A percentile compares a stretch with the other conserved stretches of the same genome.
Evolutionary conservation across 92 coral and sea anemone species (phyloP).

Genomic region (Umimayanthus chanpuru): DNA sequence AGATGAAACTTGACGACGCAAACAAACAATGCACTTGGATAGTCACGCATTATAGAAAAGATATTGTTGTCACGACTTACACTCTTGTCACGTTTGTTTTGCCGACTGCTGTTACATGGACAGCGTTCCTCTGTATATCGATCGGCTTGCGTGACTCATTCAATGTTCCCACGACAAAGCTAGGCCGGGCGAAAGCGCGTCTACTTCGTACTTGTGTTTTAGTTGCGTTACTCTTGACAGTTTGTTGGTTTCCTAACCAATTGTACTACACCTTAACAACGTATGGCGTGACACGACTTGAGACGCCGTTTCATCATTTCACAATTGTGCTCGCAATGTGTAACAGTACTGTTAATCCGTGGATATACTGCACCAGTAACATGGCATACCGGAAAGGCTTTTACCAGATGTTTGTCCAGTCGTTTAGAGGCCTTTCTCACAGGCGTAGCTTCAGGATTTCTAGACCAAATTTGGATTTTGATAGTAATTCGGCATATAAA

Average conservation of each 20-base stretch:
- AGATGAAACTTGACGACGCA: constrained; percentile 54
- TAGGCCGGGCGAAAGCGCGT: constrained; percentile 37
- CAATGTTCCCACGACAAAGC: constrained; percentile 39
- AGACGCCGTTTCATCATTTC: constrained; percentile 67
- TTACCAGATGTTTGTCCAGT: constrained; percentile 9
- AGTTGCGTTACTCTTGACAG: constrained; percentile 65
- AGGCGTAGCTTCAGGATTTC: not conserved
- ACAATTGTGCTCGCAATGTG: constrained; percentile 74
- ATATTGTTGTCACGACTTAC: constrained; percentile 24
- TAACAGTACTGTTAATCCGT: constrained; percentile 76
- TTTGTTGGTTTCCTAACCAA: constrained; percentile 92
- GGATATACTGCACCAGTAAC: constrained; percentile 72
- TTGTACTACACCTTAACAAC: constrained; percentile 64
- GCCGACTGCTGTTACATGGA: constrained; percentile 72
- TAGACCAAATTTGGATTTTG: not conserved
- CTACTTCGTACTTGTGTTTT: constrained; percentile 70
- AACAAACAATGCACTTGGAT: constrained; percentile 56
- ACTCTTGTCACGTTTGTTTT: constrained; percentile 67
- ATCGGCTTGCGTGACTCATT: constrained; percentile 56
- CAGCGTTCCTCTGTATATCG: constrained; percentile 62
- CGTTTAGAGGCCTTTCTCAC: not conserved
- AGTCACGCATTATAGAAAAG: constrained; percentile 3
- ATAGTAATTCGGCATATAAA: not conserved
- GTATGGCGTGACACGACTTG: constrained; percentile 51
- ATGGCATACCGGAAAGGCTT: constrained; percentile 62